These are phyloP conservation scores for Neotoma lepida DNA, from an alignment of 2,113 vertebrate genomes.

Conservation along the genomic window DNA sequence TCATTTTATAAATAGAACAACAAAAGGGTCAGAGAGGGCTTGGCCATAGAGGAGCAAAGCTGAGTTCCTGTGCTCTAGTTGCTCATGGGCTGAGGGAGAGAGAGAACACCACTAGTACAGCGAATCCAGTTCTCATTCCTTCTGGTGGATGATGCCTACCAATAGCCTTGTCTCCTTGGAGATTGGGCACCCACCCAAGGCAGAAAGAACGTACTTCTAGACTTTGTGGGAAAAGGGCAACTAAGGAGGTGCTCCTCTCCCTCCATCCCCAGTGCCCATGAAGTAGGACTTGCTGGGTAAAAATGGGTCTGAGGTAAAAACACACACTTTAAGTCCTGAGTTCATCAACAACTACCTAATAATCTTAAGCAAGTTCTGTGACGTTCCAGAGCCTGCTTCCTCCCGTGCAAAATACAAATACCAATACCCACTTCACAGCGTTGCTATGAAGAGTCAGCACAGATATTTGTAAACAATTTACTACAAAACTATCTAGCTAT, in stretches of 20 bases:
- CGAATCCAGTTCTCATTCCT: background rate
- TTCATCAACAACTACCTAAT: slow-evolving; percentile 34
- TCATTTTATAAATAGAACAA: slow-evolving; percentile 43
- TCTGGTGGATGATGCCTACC: background rate
- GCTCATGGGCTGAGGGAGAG: background rate
- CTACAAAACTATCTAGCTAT: background rate
- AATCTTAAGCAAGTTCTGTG: background rate
- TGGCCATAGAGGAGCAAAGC: background rate
- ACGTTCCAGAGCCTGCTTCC: background rate
- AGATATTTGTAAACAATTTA: background rate
- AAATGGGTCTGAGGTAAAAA: slow-evolving; percentile 41
- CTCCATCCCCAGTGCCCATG: too few relatives aligned
- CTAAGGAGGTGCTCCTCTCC: background rate
- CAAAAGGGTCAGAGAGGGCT: slow-evolving; percentile 11
- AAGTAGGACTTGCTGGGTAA: slow-evolving; percentile 26
- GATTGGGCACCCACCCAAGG: background rate
- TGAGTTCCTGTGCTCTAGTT: background rate
- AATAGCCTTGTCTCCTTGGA: background rate
- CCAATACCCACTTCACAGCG: background rate
- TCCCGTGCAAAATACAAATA: slow-evolving; percentile 8
- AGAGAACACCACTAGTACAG: background rate
- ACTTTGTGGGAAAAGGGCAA: slow-evolving; percentile 3
- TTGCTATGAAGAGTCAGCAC: background rate
- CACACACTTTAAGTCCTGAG: background rate
- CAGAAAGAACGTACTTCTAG: background rate